Conservation (phyloP, 2,113 vertebrate species). For the Etheostoma cragini region DNA sequence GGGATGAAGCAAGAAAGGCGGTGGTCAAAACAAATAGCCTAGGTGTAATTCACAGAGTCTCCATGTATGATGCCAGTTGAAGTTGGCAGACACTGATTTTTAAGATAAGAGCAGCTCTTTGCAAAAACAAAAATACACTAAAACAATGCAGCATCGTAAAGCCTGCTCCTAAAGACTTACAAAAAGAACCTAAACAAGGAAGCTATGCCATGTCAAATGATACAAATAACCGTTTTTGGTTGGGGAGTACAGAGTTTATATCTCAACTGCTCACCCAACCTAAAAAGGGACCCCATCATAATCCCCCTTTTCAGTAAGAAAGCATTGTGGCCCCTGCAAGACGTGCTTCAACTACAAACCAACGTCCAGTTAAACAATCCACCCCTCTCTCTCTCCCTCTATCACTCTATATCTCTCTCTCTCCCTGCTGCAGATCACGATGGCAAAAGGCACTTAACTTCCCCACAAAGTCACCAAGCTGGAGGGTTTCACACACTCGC, state of each 20-base stretch:
- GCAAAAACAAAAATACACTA: neutral
- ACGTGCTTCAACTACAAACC: constrained; percentile 87
- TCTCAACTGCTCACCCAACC: constrained; percentile 20
- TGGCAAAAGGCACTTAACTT: constrained; percentile 70
- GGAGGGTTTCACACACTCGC: neutral
- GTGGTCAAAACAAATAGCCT: constrained; percentile 3
- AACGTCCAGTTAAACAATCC: constrained; percentile 80
- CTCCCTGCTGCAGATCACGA: constrained; percentile 53
- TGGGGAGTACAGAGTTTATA: neutral
- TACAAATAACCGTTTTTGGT: neutral
- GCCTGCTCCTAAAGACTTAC: neutral
- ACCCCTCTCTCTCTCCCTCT: constrained; percentile 55
- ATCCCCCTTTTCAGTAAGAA: constrained; percentile 68
- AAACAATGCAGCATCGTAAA: neutral
- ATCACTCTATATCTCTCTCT: constrained; percentile 21
- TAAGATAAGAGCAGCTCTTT: neutral
- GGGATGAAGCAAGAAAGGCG: neutral
- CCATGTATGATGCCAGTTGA: neutral
- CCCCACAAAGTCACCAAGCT: constrained; percentile 69
- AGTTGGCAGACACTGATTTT: constrained; percentile 15
- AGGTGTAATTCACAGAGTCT: neutral
- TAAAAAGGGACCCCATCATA: constrained; percentile 46
- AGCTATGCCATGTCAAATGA: neutral
- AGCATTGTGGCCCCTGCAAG: constrained; percentile 68
- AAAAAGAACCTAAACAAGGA: neutral